Conservation (phyloP, 1,140 invertebrate species). For the Tetraneura akinire region DNA sequence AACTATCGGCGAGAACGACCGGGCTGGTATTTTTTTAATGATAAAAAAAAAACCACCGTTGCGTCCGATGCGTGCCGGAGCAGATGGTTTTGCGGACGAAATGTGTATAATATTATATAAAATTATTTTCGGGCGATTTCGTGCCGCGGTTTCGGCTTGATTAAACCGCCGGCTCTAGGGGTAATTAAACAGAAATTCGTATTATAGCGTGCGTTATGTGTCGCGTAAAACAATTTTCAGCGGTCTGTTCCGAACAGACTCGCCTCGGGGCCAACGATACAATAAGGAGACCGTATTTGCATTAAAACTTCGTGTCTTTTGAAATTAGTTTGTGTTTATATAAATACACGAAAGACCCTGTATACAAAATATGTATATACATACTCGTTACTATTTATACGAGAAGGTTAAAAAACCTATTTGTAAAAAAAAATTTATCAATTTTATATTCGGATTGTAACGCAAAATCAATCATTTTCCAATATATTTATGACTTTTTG, state of each 20-base stretch:
- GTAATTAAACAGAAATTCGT: conserved; percentile 48
- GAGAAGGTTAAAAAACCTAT: no score
- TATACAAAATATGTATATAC: no score
- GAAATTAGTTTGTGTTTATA: no score
- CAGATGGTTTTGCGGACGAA: conserved; percentile 31
- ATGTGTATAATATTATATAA: no score
- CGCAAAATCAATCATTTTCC: no score
- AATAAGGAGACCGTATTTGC: neutral
- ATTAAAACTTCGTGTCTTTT: conserved; percentile 1
- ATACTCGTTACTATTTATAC: no score
- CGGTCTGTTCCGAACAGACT: neutral
- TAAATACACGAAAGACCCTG: no score
- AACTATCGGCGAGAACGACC: no score
- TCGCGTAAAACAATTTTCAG: neutral
- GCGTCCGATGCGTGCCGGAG: neutral
- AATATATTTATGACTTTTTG: no score
- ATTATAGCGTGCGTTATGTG: no score
- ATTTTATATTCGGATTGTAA: no score
- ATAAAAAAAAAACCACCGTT: conserved; percentile 30
- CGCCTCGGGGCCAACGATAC: neutral
- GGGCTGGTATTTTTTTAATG: neutral
- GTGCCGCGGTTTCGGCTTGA: conserved; percentile 39
- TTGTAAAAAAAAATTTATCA: no score
- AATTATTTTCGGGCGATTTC: conserved; percentile 24
- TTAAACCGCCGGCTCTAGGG: conserved; percentile 44